Base-by-base conservation (phyloP, 2,113 vertebrate genomes). In the Dasypus novemcinctus region DNA sequence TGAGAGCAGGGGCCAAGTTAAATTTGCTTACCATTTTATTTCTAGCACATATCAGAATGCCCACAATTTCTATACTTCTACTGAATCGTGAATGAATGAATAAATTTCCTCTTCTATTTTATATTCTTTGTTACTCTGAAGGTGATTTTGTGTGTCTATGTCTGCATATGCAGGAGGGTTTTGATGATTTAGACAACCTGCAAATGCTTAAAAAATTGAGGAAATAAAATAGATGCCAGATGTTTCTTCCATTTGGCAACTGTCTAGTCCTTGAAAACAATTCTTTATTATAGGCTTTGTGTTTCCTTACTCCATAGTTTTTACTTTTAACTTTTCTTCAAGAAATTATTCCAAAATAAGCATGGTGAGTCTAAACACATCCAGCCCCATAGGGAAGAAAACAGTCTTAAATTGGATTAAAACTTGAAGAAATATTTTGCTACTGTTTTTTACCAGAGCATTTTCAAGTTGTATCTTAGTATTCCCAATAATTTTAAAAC, bases 341-440 rank as follows among this genome's bases (percentile, higher is more conserved):
- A 52, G 29, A 96, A 72, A 84, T 36, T 87, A 1, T 89, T 87
- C 4, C 38, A 11, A 75, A 94, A 78, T 66, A 17, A 85, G 41
- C 7, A 69, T 69, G n/a, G 81, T 92, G 76, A 96, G 64, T 81
- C 63, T 76, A 66, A 87, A 90, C 33, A 29, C 52, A 69, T 72
- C 29, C 27, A 57, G 64, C 96, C 92, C 64, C 74, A 72, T 93
- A 76, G 84, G 59, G n/a, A 68, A 75, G 29, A 86, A 93, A 95
- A 87, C 0, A 2, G 85, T 95, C 72, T 97, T 97, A 97, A 96
- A 97, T 4, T 96, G 93, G 93, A 98, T 97, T 98, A 98, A 98
- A 98, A 98, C 95, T 97, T 98, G 98, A 98, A 98, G 93, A 98
- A 98, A 98, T 98, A 97, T 96, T 98, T 98, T 97, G 97, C 92